Conservation (phyloP, 2,797 vertebrate species). For the Staurois parvus region DNA sequence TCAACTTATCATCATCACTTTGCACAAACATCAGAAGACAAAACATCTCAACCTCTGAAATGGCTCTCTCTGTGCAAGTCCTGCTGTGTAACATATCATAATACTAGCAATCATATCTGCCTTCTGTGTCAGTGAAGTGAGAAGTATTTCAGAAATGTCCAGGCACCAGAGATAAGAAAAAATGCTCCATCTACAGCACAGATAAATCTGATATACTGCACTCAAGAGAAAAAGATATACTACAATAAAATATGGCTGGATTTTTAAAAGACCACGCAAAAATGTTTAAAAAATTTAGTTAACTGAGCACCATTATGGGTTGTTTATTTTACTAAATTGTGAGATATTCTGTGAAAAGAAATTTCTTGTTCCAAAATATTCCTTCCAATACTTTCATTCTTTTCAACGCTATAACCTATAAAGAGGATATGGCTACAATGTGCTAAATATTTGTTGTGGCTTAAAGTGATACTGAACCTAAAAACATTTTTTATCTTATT, state of each 20-base stretch:
- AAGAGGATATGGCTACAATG: too few relatives aligned
- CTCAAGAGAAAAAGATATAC: not conserved
- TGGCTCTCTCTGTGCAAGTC: constrained; percentile 21
- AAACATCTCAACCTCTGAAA: constrained; percentile 15
- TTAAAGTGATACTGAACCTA: too few relatives aligned
- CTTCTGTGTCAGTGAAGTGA: not conserved
- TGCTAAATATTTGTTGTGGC: too few relatives aligned
- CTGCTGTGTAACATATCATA: constrained; percentile 39
- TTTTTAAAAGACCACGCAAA: not conserved
- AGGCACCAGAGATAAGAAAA: not conserved
- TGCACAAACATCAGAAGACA: constrained; percentile 33
- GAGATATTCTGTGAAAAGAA: too few relatives aligned
- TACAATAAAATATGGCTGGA: not conserved
- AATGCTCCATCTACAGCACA: not conserved
- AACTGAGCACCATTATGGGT: not conserved
- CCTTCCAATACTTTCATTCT: too few relatives aligned
- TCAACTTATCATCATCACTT: constrained; percentile 30
- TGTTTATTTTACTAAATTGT: not conserved
- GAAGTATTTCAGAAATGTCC: constrained; percentile 19
- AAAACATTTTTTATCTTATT: too few relatives aligned
- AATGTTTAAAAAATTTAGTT: too few relatives aligned
- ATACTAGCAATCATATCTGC: constrained; percentile 10
- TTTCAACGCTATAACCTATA: too few relatives aligned
- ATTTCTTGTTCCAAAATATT: too few relatives aligned
- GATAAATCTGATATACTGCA: not conserved